A percentile compares a stretch with the other conserved stretches of the same genome.
These are phyloP conservation scores for Centropristis striata DNA, from an alignment of 2,113 vertebrate species.

Conservation along the genomic window DNA sequence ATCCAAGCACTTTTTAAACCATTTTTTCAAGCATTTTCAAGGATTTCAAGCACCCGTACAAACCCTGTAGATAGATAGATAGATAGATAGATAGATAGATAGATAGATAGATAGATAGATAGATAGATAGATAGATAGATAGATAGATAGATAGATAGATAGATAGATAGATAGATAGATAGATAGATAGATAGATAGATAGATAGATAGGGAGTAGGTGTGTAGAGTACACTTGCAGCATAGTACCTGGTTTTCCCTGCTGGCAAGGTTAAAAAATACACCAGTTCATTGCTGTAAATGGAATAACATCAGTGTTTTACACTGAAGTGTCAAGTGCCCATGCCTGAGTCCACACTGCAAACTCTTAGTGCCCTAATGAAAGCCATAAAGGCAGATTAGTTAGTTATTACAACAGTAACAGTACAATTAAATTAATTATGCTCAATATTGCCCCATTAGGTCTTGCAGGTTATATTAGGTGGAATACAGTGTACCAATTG, in stretches of 20 bases:
- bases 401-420: neutral
- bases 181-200: constrained; percentile 8
- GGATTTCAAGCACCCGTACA: too few relatives aligned
- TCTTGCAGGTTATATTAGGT: neutral
- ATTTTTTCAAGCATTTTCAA: too few relatives aligned
- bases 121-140: neutral
- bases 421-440: constrained; percentile 17
- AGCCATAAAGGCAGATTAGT: constrained; percentile 10
- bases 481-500: neutral
- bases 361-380: neutral
- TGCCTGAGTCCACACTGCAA: constrained; percentile 2
- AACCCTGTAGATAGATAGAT: too few relatives aligned
- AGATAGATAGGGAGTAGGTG: neutral
- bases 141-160: neutral
- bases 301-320: neutral
- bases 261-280: neutral
- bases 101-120: constrained; percentile 10
- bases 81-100: constrained; percentile 2
- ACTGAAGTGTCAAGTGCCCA: neutral
- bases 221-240: neutral
- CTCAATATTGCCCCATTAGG: neutral
- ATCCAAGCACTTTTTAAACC: too few relatives aligned
- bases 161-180: neutral
- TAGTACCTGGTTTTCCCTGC: neutral
- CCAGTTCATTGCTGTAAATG: neutral